Conservation (phyloP, 1,140 invertebrate genomes). For the Saccostrea cuccullata region DNA sequence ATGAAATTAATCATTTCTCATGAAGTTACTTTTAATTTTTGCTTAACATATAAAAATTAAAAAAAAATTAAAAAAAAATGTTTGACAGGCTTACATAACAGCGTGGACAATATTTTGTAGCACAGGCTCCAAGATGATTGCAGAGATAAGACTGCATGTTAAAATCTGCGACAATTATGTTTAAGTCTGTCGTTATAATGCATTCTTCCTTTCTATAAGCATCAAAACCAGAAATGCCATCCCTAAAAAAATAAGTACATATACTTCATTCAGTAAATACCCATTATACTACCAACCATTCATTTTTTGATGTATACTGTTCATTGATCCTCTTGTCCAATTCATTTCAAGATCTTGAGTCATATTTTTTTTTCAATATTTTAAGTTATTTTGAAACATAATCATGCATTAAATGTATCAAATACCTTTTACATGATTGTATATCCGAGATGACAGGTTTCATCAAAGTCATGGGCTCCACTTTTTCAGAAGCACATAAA, state of each 20-base stretch:
- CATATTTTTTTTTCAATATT: too few relatives aligned
- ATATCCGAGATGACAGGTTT: not conserved
- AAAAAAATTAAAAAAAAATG: too few relatives aligned
- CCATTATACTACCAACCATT: too few relatives aligned
- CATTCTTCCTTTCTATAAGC: not conserved
- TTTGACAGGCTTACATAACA: slow-evolving; percentile 14
- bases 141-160: slow-evolving; percentile 28
- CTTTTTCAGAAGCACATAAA: not conserved
- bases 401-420: not conserved
- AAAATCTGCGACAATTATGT: not conserved
- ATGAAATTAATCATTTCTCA: not conserved
- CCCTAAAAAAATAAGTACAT: slow-evolving; percentile 6
- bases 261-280: not conserved
- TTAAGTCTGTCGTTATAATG: not conserved
- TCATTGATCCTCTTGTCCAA: not conserved
- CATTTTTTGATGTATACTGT: too few relatives aligned
- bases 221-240: slow-evolving; percentile 38
- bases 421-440: slow-evolving; percentile 13
- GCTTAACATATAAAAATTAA: too few relatives aligned
- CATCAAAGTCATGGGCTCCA: not conserved
- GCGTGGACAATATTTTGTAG: slow-evolving; percentile 36
- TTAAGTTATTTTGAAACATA: not conserved
- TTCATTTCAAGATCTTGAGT: not conserved
- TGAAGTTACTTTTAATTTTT: too few relatives aligned
- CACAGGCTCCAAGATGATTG: slow-evolving; percentile 39